Conservation (phyloP, 2,888 invertebrate genomes). For the Acholoe squamosa region DNA sequence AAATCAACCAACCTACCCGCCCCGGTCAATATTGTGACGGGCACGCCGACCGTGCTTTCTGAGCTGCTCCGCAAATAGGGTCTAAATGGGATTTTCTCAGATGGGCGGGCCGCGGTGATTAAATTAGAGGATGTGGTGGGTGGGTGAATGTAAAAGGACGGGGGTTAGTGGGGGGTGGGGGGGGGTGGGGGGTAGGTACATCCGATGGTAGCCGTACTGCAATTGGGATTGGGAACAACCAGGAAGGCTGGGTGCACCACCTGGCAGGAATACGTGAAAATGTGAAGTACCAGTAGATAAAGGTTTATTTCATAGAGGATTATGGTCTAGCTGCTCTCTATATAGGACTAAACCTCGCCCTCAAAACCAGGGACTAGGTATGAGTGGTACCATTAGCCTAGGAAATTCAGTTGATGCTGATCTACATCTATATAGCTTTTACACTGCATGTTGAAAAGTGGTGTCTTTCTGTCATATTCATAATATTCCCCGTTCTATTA, state of each 20-base stretch:
- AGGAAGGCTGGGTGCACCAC: background rate
- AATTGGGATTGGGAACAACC: background rate
- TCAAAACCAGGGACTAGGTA: no score
- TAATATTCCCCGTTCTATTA: no score
- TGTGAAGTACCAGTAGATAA: background rate
- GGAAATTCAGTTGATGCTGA: no score
- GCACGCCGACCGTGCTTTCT: background rate
- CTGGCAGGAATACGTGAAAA: background rate
- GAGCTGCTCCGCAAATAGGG: background rate
- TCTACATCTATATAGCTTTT: no score
- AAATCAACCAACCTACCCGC: background rate
- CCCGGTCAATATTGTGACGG: conserved; percentile 15
- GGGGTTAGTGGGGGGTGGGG: background rate
- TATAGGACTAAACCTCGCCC: no score
- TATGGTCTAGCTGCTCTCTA: no score
- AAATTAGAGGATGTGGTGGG: conserved; percentile 7
- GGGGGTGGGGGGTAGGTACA: background rate
- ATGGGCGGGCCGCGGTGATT: conserved; percentile 22
- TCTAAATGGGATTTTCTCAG: conserved; percentile 41
- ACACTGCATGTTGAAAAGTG: no score
- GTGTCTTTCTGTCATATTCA: no score
- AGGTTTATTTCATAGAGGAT: no score
- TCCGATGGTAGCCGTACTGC: background rate
- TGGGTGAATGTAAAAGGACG: background rate
- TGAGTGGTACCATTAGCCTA: no score